These are phyloP conservation scores for Genyomyrus donnyi DNA, from an alignment of 2,113 vertebrate genomes.

Conservation along the genomic window DNA sequence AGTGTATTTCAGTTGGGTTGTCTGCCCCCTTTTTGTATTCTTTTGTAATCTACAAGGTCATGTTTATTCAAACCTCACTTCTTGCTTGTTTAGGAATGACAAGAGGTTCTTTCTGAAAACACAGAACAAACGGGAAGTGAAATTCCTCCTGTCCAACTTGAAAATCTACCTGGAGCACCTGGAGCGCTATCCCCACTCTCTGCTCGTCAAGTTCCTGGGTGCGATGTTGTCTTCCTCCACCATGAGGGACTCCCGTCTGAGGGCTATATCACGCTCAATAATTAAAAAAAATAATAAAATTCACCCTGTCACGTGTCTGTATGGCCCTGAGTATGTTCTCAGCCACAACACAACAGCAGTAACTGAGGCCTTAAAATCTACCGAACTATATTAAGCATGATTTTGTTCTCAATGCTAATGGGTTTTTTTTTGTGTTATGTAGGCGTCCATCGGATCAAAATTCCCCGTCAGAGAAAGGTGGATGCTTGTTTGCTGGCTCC, in stretches of 20 bases:
- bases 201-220: conserved; percentile 80
- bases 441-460: conserved; percentile 66
- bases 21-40: not conserved
- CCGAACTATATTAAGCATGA: not conserved
- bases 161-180: conserved; percentile 72
- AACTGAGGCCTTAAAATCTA: not conserved
- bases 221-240: conserved; percentile 4
- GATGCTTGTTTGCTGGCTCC: not conserved
- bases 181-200: conserved; percentile 70
- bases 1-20: not conserved
- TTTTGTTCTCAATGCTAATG: not conserved
- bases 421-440: not conserved
- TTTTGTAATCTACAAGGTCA: not conserved
- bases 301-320: not conserved
- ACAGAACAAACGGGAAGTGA: conserved; percentile 68
- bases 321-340: not conserved
- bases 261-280: not conserved
- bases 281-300: not conserved
- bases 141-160: conserved; percentile 69
- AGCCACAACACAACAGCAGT: not conserved
- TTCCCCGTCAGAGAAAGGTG: conserved; percentile 56
- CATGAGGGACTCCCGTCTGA: not conserved
- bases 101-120: conserved; percentile 86
- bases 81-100: conserved; percentile 61
- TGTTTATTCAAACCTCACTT: not conserved